These are phyloP conservation scores for Zele albiditarsus DNA, from an alignment of 2,888 invertebrate genomes.

Conservation along the genomic window DNA sequence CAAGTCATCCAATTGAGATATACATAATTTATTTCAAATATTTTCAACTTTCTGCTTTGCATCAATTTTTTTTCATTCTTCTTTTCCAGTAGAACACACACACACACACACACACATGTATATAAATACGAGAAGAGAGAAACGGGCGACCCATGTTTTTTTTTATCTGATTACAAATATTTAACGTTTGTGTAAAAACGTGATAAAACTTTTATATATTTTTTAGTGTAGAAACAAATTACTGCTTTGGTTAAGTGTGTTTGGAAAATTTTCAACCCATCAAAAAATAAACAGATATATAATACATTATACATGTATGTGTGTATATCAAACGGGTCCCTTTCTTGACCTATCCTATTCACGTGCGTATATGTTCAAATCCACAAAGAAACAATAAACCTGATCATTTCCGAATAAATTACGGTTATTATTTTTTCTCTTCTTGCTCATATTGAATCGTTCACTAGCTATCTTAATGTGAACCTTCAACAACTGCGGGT, in stretches of 20 bases:
- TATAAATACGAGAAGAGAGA: too few species aligned
- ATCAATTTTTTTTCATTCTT: too few species aligned
- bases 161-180: background rate
- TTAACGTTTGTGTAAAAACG: background rate
- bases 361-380: constrained; percentile 50
- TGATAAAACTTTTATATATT: background rate
- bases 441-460: constrained; percentile 13
- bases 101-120: too few species aligned
- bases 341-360: constrained; percentile 63
- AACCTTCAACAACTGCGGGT: background rate
- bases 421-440: constrained; percentile 25
- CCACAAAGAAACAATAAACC: constrained; percentile 65
- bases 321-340: background rate
- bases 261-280: constrained; percentile 62
- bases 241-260: constrained; percentile 49
- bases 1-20: background rate
- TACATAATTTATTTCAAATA: background rate
- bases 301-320: constrained; percentile 10
- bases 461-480: background rate
- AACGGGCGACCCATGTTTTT: too few species aligned
- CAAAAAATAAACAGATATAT: constrained; percentile 61
- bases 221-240: background rate
- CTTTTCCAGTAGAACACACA: too few species aligned
- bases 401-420: constrained; percentile 32
- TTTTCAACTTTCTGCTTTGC: background rate